Percentiles rank a stretch among this genome's conserved stretches.
These are phyloP conservation scores for Eurosta solidaginis DNA, from an alignment of 1,140 invertebrate species.

Conservation along the genomic window DNA sequence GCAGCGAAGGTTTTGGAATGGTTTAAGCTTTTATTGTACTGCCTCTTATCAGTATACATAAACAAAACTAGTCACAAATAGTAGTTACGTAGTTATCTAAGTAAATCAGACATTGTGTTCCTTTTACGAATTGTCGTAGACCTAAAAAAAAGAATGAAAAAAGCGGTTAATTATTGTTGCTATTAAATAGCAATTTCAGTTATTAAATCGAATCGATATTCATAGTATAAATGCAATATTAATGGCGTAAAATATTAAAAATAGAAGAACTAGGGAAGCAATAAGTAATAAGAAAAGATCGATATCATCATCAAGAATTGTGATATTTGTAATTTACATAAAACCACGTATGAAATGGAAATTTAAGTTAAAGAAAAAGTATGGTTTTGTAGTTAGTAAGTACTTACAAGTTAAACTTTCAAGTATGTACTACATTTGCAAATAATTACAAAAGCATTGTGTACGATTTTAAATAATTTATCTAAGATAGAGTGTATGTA, in stretches of 20 bases:
- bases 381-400: too few relatives aligned
- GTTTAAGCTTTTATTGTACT: constrained; percentile 62
- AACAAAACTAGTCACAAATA: background rate
- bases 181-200: too few relatives aligned
- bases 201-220: too few relatives aligned
- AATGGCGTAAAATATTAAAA: background rate
- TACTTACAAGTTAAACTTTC: too few relatives aligned
- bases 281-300: constrained; percentile 9
- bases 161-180: too few relatives aligned
- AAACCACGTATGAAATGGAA: too few relatives aligned
- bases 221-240: background rate
- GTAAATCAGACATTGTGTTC: constrained; percentile 5
- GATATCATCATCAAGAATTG: constrained; percentile 24
- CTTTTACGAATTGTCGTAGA: constrained; percentile 8
- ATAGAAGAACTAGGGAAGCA: constrained; percentile 7
- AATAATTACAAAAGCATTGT: too few relatives aligned
- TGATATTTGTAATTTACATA: constrained; percentile 24
- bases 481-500: too few relatives aligned
- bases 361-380: background rate
- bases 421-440: too few relatives aligned
- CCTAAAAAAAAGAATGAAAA: background rate
- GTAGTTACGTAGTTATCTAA: background rate
- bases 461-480: too few relatives aligned
- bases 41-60: background rate
- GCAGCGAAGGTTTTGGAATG: constrained; percentile 94